phyloP scores from a whole-genome alignment of 2,888 invertebrate genomes.

The Drosophila fulvimacula region DNA sequence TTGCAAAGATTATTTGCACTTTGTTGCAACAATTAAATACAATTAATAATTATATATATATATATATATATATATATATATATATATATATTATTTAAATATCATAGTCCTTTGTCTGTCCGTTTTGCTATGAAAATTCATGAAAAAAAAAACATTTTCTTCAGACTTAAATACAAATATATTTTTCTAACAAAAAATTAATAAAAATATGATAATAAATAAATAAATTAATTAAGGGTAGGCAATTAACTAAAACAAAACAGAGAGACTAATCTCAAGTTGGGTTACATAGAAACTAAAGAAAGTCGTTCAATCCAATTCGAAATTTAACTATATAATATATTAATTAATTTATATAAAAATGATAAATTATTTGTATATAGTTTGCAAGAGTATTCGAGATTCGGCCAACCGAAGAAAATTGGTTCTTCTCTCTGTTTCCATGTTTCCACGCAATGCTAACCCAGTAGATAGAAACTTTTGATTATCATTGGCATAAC shows the following conservation, averaged over 20 bases:
- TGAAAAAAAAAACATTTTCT: background rate
- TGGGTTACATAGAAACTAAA: no score
- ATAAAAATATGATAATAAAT: background rate
- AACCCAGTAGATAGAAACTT: constrained; percentile 33
- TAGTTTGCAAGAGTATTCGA: constrained; percentile 3
- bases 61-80: background rate
- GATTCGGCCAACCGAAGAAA: background rate
- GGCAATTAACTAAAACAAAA: background rate
- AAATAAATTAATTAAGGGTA: background rate
- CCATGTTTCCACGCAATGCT: constrained; percentile 26
- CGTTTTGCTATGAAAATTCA: background rate
- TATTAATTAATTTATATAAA: background rate
- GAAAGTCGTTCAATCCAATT: background rate
- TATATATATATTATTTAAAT: background rate
- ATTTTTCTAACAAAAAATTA: no score
- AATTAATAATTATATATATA: background rate
- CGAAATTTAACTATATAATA: background rate
- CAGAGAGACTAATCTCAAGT: background rate
- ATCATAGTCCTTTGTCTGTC: background rate
- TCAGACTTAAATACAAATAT: background rate
- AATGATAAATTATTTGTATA: background rate
- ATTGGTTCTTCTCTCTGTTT: background rate
- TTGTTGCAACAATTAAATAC: background rate
- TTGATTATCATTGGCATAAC: constrained; percentile 23
- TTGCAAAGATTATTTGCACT: background rate